Evolutionary conservation across 23 tunicate species (phyloP).

Genomic region (Pegea sp.): DNA sequence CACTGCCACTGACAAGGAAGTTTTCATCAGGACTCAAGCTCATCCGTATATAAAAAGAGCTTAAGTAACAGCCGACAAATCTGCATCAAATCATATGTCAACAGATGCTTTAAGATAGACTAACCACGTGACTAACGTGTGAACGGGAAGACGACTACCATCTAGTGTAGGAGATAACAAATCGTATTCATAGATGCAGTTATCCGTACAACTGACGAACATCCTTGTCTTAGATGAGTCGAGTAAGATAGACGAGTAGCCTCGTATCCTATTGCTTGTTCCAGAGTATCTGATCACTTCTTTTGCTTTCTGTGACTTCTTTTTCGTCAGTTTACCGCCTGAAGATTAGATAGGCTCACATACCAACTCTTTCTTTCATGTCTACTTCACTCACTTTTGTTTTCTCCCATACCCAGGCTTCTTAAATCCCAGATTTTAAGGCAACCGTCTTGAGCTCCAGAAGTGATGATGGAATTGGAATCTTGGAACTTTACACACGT

Average conservation of each 20-base stretch:
- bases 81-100: too few relatives aligned
- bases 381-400: background rate
- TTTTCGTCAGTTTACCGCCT: background rate
- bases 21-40: constrained; percentile 50
- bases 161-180: constrained; percentile 4
- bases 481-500: constrained; percentile 45
- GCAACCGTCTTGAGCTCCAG: constrained; percentile 76
- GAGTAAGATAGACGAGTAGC: constrained; percentile 31
- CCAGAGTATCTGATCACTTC: constrained; percentile 50
- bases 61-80: constrained; percentile 41
- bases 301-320: constrained; percentile 2
- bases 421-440: constrained; percentile 82
- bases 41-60: constrained; percentile 59
- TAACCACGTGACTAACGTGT: too few relatives aligned
- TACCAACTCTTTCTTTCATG: background rate
- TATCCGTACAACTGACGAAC: constrained; percentile 72
- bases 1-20: constrained; percentile 51
- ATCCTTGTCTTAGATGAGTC: constrained; percentile 33
- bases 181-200: constrained; percentile 45
- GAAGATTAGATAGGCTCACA: background rate
- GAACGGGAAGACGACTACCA: too few relatives aligned
- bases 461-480: constrained; percentile 21
- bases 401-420: too few relatives aligned
- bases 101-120: too few relatives aligned
- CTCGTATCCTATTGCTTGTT: constrained; percentile 40